Percentiles rank a stretch among this genome's conserved stretches.
These are phyloP conservation scores for Thymelicus sylvestris DNA, from an alignment of 2,888 invertebrate genomes.

Conservation along the genomic window DNA sequence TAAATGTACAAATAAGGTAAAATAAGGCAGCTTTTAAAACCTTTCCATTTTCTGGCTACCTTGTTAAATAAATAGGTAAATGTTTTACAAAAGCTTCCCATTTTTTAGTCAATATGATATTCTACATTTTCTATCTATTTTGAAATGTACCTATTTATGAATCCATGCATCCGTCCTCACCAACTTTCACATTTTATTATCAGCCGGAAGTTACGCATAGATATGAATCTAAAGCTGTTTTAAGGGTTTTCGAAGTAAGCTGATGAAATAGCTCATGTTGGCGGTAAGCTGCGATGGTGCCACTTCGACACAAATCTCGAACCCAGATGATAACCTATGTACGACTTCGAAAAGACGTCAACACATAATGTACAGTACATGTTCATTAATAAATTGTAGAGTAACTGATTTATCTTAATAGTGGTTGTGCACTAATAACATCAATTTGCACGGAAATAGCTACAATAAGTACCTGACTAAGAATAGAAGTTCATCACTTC, in stretches of 20 bases:
- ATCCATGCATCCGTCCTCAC: too few species aligned
- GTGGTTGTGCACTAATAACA: constrained; percentile 31
- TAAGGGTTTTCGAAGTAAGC: neutral
- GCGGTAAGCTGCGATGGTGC: constrained; percentile 41
- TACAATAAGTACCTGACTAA: constrained; percentile 2
- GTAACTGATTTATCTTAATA: constrained; percentile 33
- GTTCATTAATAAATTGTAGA: constrained; percentile 31
- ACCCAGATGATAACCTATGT: constrained; percentile 46
- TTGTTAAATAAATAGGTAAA: too few species aligned
- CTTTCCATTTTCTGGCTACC: too few species aligned
- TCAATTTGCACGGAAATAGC: constrained; percentile 36
- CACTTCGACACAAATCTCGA: constrained; percentile 44
- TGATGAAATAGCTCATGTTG: constrained; percentile 27
- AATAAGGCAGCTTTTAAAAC: too few species aligned
- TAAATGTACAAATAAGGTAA: too few species aligned
- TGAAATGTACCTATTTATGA: too few species aligned
- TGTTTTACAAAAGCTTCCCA: too few species aligned
- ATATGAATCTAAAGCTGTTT: too few species aligned
- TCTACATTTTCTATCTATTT: too few species aligned
- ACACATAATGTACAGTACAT: constrained; percentile 28
- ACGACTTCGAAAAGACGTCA: constrained; percentile 43
- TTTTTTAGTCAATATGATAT: too few species aligned
- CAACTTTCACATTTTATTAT: too few species aligned
- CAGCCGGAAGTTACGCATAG: too few species aligned
- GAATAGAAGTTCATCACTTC: neutral